phyloP scores from a whole-genome alignment of 2,797 vertebrate genomes.

The Hirundo rustica region DNA sequence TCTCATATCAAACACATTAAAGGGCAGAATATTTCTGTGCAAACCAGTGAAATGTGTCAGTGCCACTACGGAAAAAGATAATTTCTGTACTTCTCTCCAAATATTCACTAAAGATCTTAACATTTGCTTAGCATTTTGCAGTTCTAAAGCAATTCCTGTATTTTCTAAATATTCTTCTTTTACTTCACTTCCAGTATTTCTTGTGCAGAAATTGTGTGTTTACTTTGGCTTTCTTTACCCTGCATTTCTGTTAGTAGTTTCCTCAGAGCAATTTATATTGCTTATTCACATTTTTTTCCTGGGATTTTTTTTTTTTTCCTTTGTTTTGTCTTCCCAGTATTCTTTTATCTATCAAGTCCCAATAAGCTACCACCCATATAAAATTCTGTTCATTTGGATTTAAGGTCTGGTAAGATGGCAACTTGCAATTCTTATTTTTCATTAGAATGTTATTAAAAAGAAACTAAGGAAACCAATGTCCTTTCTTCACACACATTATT shows the following conservation, averaged over 20 bases:
- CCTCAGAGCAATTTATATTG: not conserved
- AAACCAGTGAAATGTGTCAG: not conserved
- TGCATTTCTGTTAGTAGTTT: not conserved
- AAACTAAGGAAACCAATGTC: not conserved
- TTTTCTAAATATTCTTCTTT: not conserved
- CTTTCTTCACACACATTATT: not conserved
- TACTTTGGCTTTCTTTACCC: not conserved
- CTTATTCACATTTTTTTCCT: not conserved
- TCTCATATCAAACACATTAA: not conserved
- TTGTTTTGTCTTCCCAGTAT: not conserved
- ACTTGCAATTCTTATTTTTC: not conserved
- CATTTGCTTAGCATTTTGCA: not conserved
- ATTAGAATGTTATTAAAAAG: not conserved
- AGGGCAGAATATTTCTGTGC: not conserved
- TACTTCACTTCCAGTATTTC: slow-evolving; percentile 8
- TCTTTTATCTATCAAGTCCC: not conserved
- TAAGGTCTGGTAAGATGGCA: not conserved
- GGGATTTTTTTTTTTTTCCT: not conserved
- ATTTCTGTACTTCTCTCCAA: not conserved
- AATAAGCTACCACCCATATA: not conserved
- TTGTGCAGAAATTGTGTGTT: not conserved
- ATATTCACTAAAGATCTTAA: not conserved
- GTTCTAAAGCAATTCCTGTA: not conserved
- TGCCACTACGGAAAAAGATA: not conserved
- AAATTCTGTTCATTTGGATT: not conserved